Evolutionary conservation across 2,113 vertebrate genomes (phyloP).

Genomic region (Ictalurus punctatus): DNA sequence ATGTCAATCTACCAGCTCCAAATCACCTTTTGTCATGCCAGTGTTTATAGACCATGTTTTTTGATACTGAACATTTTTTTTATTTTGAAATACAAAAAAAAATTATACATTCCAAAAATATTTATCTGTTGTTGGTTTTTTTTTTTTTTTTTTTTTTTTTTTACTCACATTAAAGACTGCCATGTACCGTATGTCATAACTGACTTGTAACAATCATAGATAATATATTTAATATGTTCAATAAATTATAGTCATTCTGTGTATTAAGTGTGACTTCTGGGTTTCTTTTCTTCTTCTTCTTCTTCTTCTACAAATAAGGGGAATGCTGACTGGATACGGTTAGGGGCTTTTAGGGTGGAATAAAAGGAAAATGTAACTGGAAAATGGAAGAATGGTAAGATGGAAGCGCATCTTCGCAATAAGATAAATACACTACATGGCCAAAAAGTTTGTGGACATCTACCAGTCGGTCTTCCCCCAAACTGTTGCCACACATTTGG

Average conservation of each 20-base stretch:
- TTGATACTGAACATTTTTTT: slow-evolving; percentile 51
- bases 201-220: slow-evolving; percentile 86
- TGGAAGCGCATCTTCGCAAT: too few relatives aligned
- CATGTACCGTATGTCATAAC: slow-evolving; percentile 77
- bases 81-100: slow-evolving; percentile 60
- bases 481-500: too few relatives aligned
- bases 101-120: slow-evolving; percentile 70
- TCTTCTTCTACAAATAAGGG: not conserved
- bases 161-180: slow-evolving; percentile 65
- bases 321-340: not conserved
- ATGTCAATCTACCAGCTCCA: slow-evolving; percentile 29
- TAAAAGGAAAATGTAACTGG: not conserved
- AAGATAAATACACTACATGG: too few relatives aligned
- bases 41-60: slow-evolving; percentile 48
- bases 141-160: slow-evolving; percentile 58
- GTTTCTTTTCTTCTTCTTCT: not conserved
- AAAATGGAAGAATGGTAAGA: not conserved
- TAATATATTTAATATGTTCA: slow-evolving; percentile 86
- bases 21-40: slow-evolving; percentile 47
- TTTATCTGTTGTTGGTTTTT: slow-evolving; percentile 65
- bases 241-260: slow-evolving; percentile 72
- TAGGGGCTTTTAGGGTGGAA: not conserved
- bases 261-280: slow-evolving; percentile 28
- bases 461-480: too few relatives aligned
- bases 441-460: too few relatives aligned